phyloP scores from a whole-genome alignment of 2,888 invertebrate genomes.

The Parochlus steinenii region DNA sequence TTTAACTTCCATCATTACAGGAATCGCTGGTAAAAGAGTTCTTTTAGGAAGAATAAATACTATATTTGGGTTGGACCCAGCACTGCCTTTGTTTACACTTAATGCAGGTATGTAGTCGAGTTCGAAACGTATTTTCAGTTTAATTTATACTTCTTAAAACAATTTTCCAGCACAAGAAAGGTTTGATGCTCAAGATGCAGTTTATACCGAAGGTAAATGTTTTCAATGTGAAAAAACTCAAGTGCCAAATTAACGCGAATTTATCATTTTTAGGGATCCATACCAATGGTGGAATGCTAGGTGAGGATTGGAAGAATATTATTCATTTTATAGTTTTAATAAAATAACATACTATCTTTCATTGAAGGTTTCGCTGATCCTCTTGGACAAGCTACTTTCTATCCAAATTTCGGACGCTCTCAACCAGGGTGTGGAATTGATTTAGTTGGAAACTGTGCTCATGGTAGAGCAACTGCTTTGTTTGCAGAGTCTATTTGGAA shows the following conservation, averaged over 20 bases:
- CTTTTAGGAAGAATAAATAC: slow-evolving; percentile 35
- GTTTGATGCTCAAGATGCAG: slow-evolving; percentile 21
- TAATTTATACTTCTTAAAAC: no score
- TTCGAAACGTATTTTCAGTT: no score
- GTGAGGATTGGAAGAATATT: slow-evolving; percentile 23
- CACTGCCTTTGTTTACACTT: slow-evolving; percentile 19
- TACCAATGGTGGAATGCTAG: slow-evolving; percentile 22
- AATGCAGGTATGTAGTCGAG: no score
- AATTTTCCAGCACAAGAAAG: slow-evolving; percentile 18
- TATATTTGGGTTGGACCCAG: slow-evolving; percentile 29
- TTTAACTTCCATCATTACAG: no score
- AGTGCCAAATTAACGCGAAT: no score
- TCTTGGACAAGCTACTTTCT: slow-evolving; percentile 20
- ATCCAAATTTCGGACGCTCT: slow-evolving; percentile 33
- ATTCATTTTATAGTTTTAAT: no score
- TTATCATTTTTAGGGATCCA: no score
- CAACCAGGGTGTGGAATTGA: slow-evolving; percentile 34
- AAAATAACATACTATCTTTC: neutral
- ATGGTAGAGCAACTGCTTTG: slow-evolving; percentile 28
- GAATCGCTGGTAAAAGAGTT: slow-evolving; percentile 37
- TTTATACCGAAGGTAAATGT: slow-evolving; percentile 26
- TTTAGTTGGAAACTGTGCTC: slow-evolving; percentile 28
- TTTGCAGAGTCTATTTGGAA: slow-evolving; percentile 26
- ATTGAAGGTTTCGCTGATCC: slow-evolving; percentile 13
- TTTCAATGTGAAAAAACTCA: no score